phyloP scores from a whole-genome alignment of 2,888 invertebrate genomes.

The Yponomeuta sedellus region DNA sequence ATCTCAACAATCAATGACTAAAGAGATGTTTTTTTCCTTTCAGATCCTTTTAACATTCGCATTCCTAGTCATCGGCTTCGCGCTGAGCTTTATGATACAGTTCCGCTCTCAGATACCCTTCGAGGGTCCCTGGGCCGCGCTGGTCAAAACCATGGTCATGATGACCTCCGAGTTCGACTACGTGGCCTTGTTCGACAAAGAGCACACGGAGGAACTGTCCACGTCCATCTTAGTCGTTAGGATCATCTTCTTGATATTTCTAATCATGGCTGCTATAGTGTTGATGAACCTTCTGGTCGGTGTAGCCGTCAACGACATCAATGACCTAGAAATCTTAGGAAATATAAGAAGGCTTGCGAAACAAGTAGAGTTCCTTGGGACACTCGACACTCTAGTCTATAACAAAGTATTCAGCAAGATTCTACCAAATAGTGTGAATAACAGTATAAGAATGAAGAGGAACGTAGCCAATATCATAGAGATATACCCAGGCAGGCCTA shows the following conservation, averaged over 20 bases:
- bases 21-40: slow-evolving; percentile 28
- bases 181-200: slow-evolving; percentile 60
- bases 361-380: slow-evolving; percentile 73
- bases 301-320: slow-evolving; percentile 77
- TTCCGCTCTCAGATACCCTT: slow-evolving; percentile 70
- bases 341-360: slow-evolving; percentile 72
- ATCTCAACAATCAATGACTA: neutral
- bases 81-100: slow-evolving; percentile 74
- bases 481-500: slow-evolving; percentile 60
- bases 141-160: slow-evolving; percentile 77
- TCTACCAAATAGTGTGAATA: slow-evolving; percentile 48
- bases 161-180: slow-evolving; percentile 79
- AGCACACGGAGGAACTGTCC: slow-evolving; percentile 51
- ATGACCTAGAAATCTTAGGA: slow-evolving; percentile 73
- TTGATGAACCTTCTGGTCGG: slow-evolving; percentile 78
- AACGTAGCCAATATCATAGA: slow-evolving; percentile 46
- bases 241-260: slow-evolving; percentile 69
- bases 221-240: slow-evolving; percentile 62
- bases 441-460: slow-evolving; percentile 51
- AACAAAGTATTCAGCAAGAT: slow-evolving; percentile 54
- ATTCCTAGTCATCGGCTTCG: slow-evolving; percentile 73
- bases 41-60: slow-evolving; percentile 69
- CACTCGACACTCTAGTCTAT: slow-evolving; percentile 69
- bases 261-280: slow-evolving; percentile 74
- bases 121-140: slow-evolving; percentile 66